Base-by-base conservation (phyloP, 2,113 vertebrate species). In the Promerops cafer region DNA sequence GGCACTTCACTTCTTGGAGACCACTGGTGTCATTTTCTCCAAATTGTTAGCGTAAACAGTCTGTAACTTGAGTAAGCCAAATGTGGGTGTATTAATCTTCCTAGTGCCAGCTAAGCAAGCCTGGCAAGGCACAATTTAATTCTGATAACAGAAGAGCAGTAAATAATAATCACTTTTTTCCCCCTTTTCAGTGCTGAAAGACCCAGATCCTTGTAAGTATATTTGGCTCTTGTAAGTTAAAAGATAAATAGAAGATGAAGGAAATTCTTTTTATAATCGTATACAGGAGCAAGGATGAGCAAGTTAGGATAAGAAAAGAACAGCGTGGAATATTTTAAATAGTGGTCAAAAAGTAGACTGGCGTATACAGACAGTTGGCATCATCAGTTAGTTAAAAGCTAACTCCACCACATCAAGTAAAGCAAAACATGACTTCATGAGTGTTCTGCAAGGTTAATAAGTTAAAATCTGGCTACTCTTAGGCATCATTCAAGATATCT, bases 11-110 rank as follows among this genome's bases (percentile, higher is more conserved):
- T 92, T 96, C 92, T 88, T 96, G 92, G 93, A 96, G 96, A 96
- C 94, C 93, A 95, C 79, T 92, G 86, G 96, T 97, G 92, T 96
- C 92, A 96, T 96, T 97, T 96, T 92, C 96, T 96, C 93, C 96
- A 96, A 96, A 96, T 96, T 93, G 94, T 95, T 92, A 97, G 90
- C 60, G 90, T 96, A 97, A 97, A 97, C 93, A 96, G 76, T 96
- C 94, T 96, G 94, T 93, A 96, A 95, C 90, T 96, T 23, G 68
- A 96, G 90, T 83, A 96, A 97, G 94, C 94, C 96, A 96, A 96
- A 93, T 87, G 94, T 95, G 92, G 90, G 94, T 90, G 88, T 93
- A 93, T 74, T 96, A 96, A 96, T 97, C 96, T 93, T 96, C 65
- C 90, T 82, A 89, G 93, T 93, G 96, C 96, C 93, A 97, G 92